Conservation (phyloP, 2,888 invertebrate genomes). For the Sminthurinus aureus region DNA sequence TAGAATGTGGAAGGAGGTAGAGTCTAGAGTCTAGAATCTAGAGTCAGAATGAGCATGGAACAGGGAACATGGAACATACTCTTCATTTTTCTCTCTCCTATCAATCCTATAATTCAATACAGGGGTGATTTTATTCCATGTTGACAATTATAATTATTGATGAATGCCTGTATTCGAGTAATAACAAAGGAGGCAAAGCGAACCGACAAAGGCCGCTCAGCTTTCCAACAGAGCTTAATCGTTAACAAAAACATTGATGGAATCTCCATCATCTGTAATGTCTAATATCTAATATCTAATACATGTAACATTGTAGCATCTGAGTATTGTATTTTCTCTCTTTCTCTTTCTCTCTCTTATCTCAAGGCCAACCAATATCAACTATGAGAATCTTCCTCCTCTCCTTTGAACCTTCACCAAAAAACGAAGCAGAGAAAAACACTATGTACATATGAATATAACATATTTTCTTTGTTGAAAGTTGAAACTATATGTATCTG, state of each 20-base stretch:
- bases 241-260: constrained; percentile 56
- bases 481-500: no score
- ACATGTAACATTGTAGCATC: no score
- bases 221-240: constrained; percentile 56
- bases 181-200: constrained; percentile 49
- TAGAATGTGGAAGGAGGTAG: no score
- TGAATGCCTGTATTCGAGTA: constrained; percentile 48
- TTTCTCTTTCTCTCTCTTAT: constrained; percentile 44
- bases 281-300: no score
- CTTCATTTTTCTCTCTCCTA: not conserved
- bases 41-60: constrained; percentile 3
- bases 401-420: not conserved
- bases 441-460: not conserved
- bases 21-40: no score
- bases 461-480: constrained; percentile 21
- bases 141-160: constrained; percentile 56
- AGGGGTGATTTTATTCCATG: constrained; percentile 47
- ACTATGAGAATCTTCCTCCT: constrained; percentile 47
- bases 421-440: not conserved
- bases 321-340: no score
- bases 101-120: constrained; percentile 47
- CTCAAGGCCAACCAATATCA: constrained; percentile 51
- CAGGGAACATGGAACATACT: no score
- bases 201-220: constrained; percentile 53
- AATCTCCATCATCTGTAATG: constrained; percentile 40